Base-by-base conservation (phyloP, 2,888 invertebrate species). In the Aphrophora alni region DNA sequence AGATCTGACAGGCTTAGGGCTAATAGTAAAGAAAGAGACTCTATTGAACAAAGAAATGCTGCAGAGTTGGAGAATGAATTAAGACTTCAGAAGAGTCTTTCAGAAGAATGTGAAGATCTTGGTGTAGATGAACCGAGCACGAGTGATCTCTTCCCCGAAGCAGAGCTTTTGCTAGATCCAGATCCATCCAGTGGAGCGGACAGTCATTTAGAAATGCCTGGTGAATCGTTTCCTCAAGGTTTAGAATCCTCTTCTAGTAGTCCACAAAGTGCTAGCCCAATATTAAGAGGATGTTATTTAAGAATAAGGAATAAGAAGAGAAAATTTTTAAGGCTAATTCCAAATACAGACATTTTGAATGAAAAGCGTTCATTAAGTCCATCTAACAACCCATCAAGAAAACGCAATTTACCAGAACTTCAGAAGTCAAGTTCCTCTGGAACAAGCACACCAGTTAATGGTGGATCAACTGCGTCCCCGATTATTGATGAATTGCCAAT, bases 81-180 rank as follows among this genome's bases (percentile, higher is more conserved):
- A 68, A 88, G 89, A 76, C 87, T 91, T 7, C 92, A 94, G 89
- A 94, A 94, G 87, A 94, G 94, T 14, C 88, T 95, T 17, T 93
- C 94, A 0, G 94, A 95, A 86, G 95, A 95, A 87, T 94, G 94
- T 87, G 94, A 94, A 85, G 94, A 95, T 86, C 89, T 94, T 14
- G 94, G 95, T 4, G 94, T 95, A 75, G 95, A 94, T 85, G 94
- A 94, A 71, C 94, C 94, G 0, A 94, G 94, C n/a, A 93, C 94
- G 0, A 93, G 94, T 82, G 95, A 95, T 86, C 88, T 95, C 83
- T 95, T 95, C 86, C 94, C 95, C 0, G 95, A 95, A 86, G 94
- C 94, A 0, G 94, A 94, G 86, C 88, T 94, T 75, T 87, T 94
- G 75, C 93, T 94, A 85, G 92, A 94, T 80, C 90, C 93, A 0